Percentiles rank a stretch among this genome's conserved stretches.
phyloP scores from a whole-genome alignment of 2,797 vertebrate species.

The Crocodylus rhombifer region DNA sequence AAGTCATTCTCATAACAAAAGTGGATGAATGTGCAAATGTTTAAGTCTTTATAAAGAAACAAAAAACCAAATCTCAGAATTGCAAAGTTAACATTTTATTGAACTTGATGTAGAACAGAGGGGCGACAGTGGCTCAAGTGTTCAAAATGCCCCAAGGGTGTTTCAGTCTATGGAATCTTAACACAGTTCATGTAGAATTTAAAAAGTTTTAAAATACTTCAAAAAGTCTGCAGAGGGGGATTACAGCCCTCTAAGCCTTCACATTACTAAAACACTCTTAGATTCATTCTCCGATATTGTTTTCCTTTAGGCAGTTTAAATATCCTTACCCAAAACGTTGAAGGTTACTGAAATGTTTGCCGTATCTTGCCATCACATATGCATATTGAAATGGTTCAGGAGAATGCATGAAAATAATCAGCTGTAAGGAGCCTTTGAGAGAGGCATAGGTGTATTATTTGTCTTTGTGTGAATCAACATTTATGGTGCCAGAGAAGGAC shows the following conservation, averaged over 20 bases:
- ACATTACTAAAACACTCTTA: slow-evolving; percentile 11
- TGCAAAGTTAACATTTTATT: slow-evolving; percentile 86
- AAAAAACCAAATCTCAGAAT: neutral
- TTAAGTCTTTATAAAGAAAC: neutral
- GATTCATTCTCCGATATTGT: neutral
- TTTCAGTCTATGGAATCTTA: slow-evolving; percentile 23
- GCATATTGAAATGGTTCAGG: neutral
- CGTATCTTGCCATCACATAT: neutral
- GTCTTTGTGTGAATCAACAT: neutral
- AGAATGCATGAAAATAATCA: slow-evolving; percentile 7
- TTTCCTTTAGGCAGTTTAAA: neutral
- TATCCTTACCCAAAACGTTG: slow-evolving; percentile 42
- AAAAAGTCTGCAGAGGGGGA: slow-evolving; percentile 11
- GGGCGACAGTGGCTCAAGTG: slow-evolving; percentile 76
- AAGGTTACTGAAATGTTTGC: neutral
- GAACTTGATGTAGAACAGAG: slow-evolving; percentile 81
- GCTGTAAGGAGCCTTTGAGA: slow-evolving; percentile 16
- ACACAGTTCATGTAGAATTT: neutral
- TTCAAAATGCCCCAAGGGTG: slow-evolving; percentile 42
- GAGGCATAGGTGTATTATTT: neutral
- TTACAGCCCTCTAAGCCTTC: slow-evolving; percentile 21
- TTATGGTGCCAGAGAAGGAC: neutral
- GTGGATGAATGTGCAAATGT: neutral
- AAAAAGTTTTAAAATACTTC: slow-evolving; percentile 27
- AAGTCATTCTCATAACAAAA: neutral